Percentiles rank a stretch among this genome's conserved stretches.
Conservation (phyloP, 1,140 invertebrate species). For the Neoseiulus cucumeris region DNA sequence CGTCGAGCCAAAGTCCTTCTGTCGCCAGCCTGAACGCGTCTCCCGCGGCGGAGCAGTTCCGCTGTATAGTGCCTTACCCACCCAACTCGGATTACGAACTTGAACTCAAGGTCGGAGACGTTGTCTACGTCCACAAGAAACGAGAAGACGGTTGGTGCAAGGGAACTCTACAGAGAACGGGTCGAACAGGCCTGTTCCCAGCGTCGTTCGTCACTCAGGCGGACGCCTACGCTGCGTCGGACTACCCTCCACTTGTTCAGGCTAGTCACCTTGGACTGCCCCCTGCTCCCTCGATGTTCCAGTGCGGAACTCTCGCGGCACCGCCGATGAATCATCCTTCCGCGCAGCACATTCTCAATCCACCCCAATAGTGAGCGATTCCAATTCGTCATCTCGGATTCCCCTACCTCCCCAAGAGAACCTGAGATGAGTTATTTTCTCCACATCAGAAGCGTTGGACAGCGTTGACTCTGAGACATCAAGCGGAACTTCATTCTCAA, state of each 20-base stretch:
- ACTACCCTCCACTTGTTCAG: neutral
- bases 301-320: neutral
- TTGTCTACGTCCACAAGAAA: conserved; percentile 75
- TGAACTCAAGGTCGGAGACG: conserved; percentile 66
- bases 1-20: conserved; percentile 23
- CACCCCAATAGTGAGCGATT: neutral
- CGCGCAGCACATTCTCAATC: neutral
- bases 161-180: conserved; percentile 66
- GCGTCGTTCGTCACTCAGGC: conserved; percentile 53
- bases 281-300: conserved; percentile 1
- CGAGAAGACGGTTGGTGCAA: conserved; percentile 89
- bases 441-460: no score
- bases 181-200: conserved; percentile 74
- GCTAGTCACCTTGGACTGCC: neutral
- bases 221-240: conserved; percentile 29
- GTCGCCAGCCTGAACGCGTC: neutral
- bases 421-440: no score
- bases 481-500: no score
- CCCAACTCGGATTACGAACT: conserved; percentile 78
- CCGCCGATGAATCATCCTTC: neutral
- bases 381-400: no score
- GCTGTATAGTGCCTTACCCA: conserved; percentile 82
- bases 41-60: conserved; percentile 20
- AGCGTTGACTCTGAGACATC: no score
- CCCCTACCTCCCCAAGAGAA: no score